Conservation (phyloP, 2,113 vertebrate genomes). For the Tringa solitaria region DNA sequence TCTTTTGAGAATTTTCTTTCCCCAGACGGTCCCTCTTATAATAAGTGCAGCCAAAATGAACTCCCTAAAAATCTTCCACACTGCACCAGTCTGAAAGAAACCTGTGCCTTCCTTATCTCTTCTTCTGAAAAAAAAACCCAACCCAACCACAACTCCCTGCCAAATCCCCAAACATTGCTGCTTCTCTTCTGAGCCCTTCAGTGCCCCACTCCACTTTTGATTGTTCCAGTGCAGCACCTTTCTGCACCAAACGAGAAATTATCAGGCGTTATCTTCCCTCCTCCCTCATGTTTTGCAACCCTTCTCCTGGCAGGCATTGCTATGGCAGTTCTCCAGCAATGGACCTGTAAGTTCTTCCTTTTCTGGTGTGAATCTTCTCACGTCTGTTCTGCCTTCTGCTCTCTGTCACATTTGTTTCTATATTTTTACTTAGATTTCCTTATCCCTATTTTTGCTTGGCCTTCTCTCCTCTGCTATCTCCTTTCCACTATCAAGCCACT, state of each 20-base stretch:
- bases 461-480: not conserved
- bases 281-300: not conserved
- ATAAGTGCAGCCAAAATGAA: not conserved
- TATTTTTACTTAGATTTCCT: not conserved
- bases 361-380: not conserved
- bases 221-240: not conserved
- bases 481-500: not conserved
- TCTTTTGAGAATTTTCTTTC: not conserved
- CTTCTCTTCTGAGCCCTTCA: not conserved
- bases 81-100: not conserved
- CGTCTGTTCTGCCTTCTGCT: not conserved
- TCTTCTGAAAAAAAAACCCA: not conserved
- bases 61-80: not conserved
- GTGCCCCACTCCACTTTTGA: not conserved
- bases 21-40: not conserved
- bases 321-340: not conserved
- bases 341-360: not conserved
- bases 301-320: not conserved
- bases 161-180: not conserved
- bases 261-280: not conserved
- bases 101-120: not conserved
- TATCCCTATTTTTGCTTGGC: not conserved
- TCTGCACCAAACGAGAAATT: not conserved
- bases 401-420: not conserved
- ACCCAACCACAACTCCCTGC: not conserved